Evolutionary conservation across 2,888 invertebrate genomes (phyloP).

Genomic region (Leuctra nigra): DNA sequence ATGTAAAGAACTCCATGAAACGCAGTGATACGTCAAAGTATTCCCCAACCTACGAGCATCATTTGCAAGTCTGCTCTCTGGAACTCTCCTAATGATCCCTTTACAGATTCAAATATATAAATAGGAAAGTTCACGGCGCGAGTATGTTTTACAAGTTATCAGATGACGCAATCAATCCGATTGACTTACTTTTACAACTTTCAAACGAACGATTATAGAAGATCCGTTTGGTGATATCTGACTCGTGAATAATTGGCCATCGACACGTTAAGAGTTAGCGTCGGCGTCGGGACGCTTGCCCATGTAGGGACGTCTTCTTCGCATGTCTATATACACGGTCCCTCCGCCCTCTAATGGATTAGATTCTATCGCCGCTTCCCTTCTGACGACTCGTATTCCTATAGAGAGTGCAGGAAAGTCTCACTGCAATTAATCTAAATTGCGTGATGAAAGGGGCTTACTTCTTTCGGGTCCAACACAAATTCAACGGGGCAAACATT

Average conservation of each 20-base stretch:
- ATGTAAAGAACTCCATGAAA: no score
- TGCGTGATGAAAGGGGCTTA: slow-evolving; percentile 19
- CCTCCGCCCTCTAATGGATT: slow-evolving; percentile 15
- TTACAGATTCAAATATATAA: neutral
- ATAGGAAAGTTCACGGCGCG: no score
- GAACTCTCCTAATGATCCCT: neutral
- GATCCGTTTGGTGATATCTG: slow-evolving; percentile 6
- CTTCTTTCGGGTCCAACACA: slow-evolving; percentile 6
- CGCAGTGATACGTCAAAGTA: no score
- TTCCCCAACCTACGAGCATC: no score
- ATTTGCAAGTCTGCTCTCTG: neutral
- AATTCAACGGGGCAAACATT: slow-evolving; percentile 8
- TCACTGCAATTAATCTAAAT: slow-evolving; percentile 25
- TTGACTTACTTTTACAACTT: slow-evolving; percentile 3
- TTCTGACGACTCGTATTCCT: slow-evolving; percentile 10
- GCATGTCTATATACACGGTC: no score
- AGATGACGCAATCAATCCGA: neutral
- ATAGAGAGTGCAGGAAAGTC: slow-evolving; percentile 23
- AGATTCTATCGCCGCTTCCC: slow-evolving; percentile 2
- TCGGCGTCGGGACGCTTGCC: neutral
- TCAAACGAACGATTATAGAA: neutral
- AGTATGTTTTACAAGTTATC: no score
- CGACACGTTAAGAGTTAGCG: neutral
- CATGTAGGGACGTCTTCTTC: neutral
- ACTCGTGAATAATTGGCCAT: slow-evolving; percentile 12